Base-by-base conservation (phyloP, 2,797 vertebrate species). In the Pipistrellus kuhlii region DNA sequence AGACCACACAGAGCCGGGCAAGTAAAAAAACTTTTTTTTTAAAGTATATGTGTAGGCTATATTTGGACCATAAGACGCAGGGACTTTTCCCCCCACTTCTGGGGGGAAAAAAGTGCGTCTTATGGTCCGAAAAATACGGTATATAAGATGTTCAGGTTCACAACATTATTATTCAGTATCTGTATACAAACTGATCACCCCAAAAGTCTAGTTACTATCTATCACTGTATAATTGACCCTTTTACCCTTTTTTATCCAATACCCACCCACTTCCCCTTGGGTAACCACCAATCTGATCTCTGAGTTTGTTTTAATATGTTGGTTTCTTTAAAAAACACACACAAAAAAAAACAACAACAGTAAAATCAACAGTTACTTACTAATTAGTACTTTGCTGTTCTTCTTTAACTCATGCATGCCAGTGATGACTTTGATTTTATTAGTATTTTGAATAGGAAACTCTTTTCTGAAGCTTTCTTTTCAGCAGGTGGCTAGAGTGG, bases 391-490 rank as follows among this genome's bases (percentile, higher is more conserved):
- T 85, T 51, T 75, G 30, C 27, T 91, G 46, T 17, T 57, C 0
- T 73, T 90, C n/a, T 38, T 77, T 66, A 84, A 76, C 48, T 78
- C 12, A 68, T 66, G 48, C 38, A 78, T 77, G 21, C 57, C 38
- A 73, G 38, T 27, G n/a, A 15, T 88, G 8, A 17, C 88, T 84
- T 59, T 68, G 20, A 84, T 88, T 84, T 59, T 77, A 90, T 72
- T 82, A 53, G 20, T 83, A 83, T 88, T 91, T 91, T 55, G 38
- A 78, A 80, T 41, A 51, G n/a, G 30, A 30, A 62, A 62, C 51
- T 72, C n/a, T 84, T 3, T 84, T 85, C 27, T 18, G 38, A 85
- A 85, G n/a, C 48, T 91, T 73, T 80, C 48, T 93, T 83, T 95
- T 55, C 53, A 68, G 59, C 86, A 64, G 23, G 55, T 88, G 38